These are phyloP conservation scores for Condylostylus longicornis DNA, from an alignment of 1,140 invertebrate genomes.

Conservation along the genomic window DNA sequence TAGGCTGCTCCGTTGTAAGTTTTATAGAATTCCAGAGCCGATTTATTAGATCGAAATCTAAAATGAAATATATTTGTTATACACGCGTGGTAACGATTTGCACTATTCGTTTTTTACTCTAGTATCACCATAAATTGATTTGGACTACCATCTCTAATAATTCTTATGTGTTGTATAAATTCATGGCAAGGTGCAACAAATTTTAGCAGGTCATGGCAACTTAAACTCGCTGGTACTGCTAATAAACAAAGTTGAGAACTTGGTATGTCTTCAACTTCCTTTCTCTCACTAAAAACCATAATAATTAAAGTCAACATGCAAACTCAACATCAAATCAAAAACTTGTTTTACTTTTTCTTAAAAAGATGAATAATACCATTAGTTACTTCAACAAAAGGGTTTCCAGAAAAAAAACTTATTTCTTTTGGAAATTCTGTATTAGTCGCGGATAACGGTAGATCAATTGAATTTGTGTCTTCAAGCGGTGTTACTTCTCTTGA, in stretches of 20 bases:
- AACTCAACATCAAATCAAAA: conserved; percentile 3
- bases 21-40: conserved; percentile 82
- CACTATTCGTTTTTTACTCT: conserved; percentile 41
- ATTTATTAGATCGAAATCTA: conserved; percentile 48
- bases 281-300: conserved; percentile 42
- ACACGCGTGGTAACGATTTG: not conserved
- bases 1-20: conserved; percentile 85
- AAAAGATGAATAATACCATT: conserved; percentile 93
- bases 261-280: conserved; percentile 53
- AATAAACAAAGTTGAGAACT: conserved; percentile 73
- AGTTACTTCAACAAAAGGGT: conserved; percentile 91
- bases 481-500: conserved; percentile 32
- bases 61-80: conserved; percentile 3
- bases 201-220: conserved; percentile 84
- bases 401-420: conserved; percentile 86
- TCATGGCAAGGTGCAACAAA: conserved; percentile 87
- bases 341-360: conserved; percentile 87
- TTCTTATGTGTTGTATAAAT: conserved; percentile 79
- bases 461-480: conserved; percentile 25
- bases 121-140: conserved; percentile 96
- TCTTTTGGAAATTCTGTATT: conserved; percentile 38
- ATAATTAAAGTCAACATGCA: conserved; percentile 1
- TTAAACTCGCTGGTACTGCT: conserved; percentile 81
- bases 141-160: conserved; percentile 70
- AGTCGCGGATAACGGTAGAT: conserved; percentile 10